phyloP scores from a whole-genome alignment of 2,113 vertebrate species.

The Microcebus jonahi region DNA sequence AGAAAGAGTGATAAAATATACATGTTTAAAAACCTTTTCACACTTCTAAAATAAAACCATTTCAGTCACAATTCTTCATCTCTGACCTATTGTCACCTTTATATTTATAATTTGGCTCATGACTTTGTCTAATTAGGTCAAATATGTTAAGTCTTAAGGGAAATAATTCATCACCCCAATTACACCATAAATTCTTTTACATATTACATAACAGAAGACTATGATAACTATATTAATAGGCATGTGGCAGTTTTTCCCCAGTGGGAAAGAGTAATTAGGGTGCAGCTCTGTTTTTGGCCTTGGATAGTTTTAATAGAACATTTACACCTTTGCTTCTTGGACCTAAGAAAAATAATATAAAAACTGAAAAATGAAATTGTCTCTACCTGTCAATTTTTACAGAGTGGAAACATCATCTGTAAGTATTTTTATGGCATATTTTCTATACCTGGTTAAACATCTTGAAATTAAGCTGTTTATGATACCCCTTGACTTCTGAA shows the following conservation, averaged over 20 bases:
- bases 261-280: slow-evolving; percentile 57
- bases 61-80: slow-evolving; percentile 63
- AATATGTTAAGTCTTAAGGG: slow-evolving; percentile 60
- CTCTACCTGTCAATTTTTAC: not conserved
- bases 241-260: slow-evolving; percentile 12
- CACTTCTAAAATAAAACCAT: slow-evolving; percentile 67
- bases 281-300: slow-evolving; percentile 26
- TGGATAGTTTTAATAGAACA: slow-evolving; percentile 33
- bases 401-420: not conserved
- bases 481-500: not conserved
- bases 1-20: slow-evolving; percentile 41
- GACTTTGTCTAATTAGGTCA: slow-evolving; percentile 64
- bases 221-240: slow-evolving; percentile 46
- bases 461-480: slow-evolving; percentile 11
- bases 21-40: slow-evolving; percentile 59
- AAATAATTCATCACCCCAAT: slow-evolving; percentile 76
- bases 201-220: slow-evolving; percentile 67
- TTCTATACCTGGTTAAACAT: not conserved
- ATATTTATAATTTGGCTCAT: slow-evolving; percentile 63
- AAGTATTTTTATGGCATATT: not conserved
- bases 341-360: slow-evolving; percentile 5
- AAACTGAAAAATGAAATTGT: slow-evolving; percentile 3
- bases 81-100: slow-evolving; percentile 42
- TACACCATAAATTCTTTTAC: slow-evolving; percentile 45
- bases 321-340: not conserved